Conservation (phyloP, 2,113 vertebrate species). For the Sclerurus mexicanus region DNA sequence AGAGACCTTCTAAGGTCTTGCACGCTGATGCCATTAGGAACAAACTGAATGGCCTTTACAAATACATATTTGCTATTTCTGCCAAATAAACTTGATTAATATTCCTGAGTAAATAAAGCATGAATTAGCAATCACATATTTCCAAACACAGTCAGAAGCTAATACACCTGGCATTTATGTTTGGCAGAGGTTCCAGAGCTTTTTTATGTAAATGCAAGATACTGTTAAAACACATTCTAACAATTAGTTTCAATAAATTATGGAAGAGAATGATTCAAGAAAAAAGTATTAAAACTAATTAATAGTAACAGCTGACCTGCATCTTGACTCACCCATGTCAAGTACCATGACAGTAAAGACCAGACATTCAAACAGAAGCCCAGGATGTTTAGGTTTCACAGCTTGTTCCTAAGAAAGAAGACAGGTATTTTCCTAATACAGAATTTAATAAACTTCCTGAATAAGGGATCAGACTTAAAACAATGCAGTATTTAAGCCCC, state of each 20-base stretch:
- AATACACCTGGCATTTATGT: background rate
- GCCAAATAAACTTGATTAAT: background rate
- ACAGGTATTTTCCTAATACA: background rate
- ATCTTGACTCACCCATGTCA: background rate
- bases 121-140: background rate
- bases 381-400: background rate
- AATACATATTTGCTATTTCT: background rate
- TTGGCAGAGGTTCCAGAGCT: background rate
- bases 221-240: background rate
- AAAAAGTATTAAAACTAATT: background rate
- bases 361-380: background rate
- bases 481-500: background rate
- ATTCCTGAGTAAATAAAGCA: background rate
- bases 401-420: background rate
- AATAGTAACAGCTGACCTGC: background rate
- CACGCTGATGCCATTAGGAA: background rate
- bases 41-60: background rate
- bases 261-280: background rate
- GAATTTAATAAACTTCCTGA: background rate
- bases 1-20: background rate
- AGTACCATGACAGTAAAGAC: too few species aligned
- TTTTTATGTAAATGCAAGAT: background rate
- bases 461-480: background rate
- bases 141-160: background rate
- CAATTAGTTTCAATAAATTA: background rate